Percentiles rank a stretch among this genome's conserved stretches.
Conservation (phyloP, 2,113 vertebrate genomes). For the Gila orcuttii region DNA sequence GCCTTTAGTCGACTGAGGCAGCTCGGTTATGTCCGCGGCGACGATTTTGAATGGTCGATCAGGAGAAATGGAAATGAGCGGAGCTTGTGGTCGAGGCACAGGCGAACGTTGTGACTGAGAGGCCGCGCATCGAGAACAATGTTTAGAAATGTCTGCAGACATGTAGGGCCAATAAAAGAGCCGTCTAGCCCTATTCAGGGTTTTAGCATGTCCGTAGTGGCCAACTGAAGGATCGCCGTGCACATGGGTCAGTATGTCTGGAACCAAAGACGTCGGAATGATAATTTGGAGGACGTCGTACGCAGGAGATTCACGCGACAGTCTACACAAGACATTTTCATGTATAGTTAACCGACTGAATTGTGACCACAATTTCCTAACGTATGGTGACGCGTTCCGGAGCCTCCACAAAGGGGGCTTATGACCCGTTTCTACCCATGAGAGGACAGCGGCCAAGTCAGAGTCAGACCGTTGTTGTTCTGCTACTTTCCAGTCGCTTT, state of each 20-base stretch:
- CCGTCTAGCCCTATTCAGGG: background rate
- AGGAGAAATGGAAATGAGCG: background rate
- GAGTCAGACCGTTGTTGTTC: background rate
- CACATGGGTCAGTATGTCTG: background rate
- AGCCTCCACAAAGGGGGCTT: too few species aligned
- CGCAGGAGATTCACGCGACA: too few species aligned
- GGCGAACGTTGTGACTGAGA: slow-evolving; percentile 20
- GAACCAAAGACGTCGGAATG: too few species aligned
- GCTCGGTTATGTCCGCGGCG: background rate
- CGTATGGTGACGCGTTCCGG: too few species aligned
- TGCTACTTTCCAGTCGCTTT: too few species aligned
- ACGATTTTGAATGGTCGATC: slow-evolving; percentile 7
- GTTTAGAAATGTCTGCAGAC: slow-evolving; percentile 13
- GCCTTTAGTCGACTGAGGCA: background rate
- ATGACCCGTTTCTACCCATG: too few species aligned
- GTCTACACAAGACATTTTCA: too few species aligned
- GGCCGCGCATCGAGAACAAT: background rate
- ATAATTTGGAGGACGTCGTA: too few species aligned
- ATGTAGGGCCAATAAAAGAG: slow-evolving; percentile 39
- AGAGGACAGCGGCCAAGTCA: too few species aligned
- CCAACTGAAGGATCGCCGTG: slow-evolving; percentile 14
- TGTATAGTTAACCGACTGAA: too few species aligned
- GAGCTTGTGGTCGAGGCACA: background rate
- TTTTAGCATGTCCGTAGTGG: slow-evolving; percentile 3
- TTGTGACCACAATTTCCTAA: too few species aligned